Evolutionary conservation across 2,888 invertebrate species (phyloP).

Genomic region (Flexamia atlantica): DNA sequence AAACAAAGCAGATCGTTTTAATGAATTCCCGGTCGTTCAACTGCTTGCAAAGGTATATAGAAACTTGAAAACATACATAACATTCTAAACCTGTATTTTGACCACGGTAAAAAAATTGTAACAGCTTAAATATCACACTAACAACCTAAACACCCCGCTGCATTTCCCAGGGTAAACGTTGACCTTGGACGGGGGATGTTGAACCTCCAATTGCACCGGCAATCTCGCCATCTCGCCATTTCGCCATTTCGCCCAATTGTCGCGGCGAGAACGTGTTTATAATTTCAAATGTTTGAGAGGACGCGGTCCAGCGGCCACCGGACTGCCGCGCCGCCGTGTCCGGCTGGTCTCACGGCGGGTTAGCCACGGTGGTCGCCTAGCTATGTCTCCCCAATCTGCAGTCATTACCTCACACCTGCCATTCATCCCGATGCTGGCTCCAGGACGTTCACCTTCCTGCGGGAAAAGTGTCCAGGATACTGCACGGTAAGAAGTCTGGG

Average conservation of each 20-base stretch:
- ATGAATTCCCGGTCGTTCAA: no score
- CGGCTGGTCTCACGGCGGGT: neutral
- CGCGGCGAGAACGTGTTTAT: slow-evolving; percentile 14
- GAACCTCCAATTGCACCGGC: slow-evolving; percentile 23
- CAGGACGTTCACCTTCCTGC: slow-evolving; percentile 11
- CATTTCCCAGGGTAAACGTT: neutral
- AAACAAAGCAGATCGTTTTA: no score
- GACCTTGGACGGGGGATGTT: neutral
- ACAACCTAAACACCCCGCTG: no score
- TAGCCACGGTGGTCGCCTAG: neutral
- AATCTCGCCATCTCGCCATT: neutral
- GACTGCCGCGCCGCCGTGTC: neutral
- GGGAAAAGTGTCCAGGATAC: neutral
- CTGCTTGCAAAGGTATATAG: no score
- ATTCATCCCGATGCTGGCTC: slow-evolving; percentile 6
- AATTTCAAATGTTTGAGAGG: slow-evolving; percentile 45
- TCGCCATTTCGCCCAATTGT: neutral
- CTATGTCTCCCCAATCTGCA: slow-evolving; percentile 8
- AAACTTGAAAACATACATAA: no score
- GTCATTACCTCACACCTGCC: slow-evolving; percentile 21
- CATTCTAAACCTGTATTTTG: no score
- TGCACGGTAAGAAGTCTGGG: no score
- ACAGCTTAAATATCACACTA: no score
- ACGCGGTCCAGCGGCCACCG: slow-evolving; percentile 3
- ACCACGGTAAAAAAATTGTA: no score